phyloP scores from a whole-genome alignment of 2,888 invertebrate species.

The Escarpia spicata region DNA sequence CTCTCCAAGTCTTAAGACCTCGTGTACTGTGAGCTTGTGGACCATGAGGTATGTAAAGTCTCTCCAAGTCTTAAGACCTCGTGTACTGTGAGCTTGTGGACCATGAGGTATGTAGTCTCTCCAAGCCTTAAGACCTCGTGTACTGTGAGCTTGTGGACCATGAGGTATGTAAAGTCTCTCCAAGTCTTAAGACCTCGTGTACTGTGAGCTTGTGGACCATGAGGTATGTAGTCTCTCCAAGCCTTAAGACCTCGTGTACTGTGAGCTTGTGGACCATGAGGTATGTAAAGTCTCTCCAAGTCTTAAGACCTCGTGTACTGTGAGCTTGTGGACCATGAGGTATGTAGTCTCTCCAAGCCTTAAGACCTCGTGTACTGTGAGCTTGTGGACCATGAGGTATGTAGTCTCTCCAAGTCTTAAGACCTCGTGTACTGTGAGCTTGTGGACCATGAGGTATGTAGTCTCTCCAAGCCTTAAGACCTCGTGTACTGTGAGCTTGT shows the following conservation, averaged over 20 bases:
- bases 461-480: conserved; percentile 53
- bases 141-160: conserved; percentile 74
- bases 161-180: conserved; percentile 58
- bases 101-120: conserved; percentile 60
- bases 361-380: conserved; percentile 74
- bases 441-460: conserved; percentile 68
- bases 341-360: conserved; percentile 40
- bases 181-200: conserved; percentile 69
- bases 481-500: conserved; percentile 76
- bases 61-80: conserved; percentile 62
- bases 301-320: conserved; percentile 73
- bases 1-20: conserved; percentile 61
- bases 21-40: conserved; percentile 75
- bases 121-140: conserved; percentile 68
- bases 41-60: conserved; percentile 65
- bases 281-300: conserved; percentile 48
- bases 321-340: conserved; percentile 71
- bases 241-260: conserved; percentile 72
- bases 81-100: conserved; percentile 77
- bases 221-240: conserved; percentile 58
- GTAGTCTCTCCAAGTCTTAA: background rate
- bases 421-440: conserved; percentile 76
- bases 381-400: conserved; percentile 71
- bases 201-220: conserved; percentile 73
- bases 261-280: conserved; percentile 72